Evolutionary conservation across 2,113 vertebrate genomes (phyloP).

Genomic region (Semnornis frantzii): DNA sequence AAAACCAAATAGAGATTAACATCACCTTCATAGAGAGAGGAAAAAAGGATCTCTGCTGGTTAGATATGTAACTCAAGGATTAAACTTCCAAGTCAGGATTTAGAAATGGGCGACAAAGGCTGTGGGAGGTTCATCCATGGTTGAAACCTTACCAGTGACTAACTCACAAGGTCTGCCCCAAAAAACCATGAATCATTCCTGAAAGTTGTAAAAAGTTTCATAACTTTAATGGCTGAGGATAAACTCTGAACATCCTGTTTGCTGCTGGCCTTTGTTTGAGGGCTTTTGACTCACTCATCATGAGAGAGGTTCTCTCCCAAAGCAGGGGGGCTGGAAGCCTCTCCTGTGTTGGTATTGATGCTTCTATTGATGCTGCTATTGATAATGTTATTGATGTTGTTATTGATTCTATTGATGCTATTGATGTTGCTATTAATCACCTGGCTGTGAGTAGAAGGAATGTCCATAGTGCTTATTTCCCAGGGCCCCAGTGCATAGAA

Average conservation of each 20-base stretch:
- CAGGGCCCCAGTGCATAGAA: too few species aligned
- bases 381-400: too few species aligned
- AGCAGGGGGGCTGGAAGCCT: background rate
- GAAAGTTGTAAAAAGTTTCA: background rate
- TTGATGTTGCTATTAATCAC: too few species aligned
- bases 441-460: rapidly evolving
- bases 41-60: rapidly evolving
- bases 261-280: background rate
- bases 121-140: background rate
- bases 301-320: background rate
- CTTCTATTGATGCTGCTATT: too few species aligned
- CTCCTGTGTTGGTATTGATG: background rate
- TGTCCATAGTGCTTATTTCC: rapidly evolving
- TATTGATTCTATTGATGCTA: too few species aligned
- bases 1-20: background rate
- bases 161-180: background rate
- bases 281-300: background rate
- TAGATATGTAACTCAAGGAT: background rate
- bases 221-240: background rate
- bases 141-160: background rate
- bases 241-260: constrained; percentile 34
- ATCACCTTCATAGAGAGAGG: background rate
- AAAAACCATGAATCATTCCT: background rate
- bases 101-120: background rate
- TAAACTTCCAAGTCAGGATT: background rate